Evolutionary conservation across 2,888 invertebrate species (phyloP).

Genomic region (Cheilosia vulpina): DNA sequence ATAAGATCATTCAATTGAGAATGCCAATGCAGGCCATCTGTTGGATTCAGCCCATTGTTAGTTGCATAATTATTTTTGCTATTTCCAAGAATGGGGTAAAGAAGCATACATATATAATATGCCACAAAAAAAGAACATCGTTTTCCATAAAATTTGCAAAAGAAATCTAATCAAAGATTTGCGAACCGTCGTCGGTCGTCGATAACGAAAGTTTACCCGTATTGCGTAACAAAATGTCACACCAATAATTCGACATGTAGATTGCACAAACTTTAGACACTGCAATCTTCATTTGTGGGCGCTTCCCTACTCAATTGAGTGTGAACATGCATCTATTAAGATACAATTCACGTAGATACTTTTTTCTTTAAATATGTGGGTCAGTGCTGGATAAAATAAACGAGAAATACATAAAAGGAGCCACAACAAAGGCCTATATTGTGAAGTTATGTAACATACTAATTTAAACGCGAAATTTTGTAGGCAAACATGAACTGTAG

Average conservation of each 20-base stretch:
- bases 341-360: constrained; percentile 10
- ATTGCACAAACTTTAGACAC: neutral
- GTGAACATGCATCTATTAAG: constrained; percentile 10
- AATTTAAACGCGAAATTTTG: too few species aligned
- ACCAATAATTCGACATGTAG: neutral
- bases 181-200: neutral
- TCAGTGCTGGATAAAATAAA: neutral
- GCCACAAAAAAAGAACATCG: neutral
- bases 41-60: constrained; percentile 29
- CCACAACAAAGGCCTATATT: neutral
- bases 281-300: neutral
- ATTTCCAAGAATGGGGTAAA: constrained; percentile 2
- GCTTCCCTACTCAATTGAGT: constrained; percentile 5
- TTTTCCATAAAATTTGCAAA: neutral
- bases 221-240: constrained; percentile 6
- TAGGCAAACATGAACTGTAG: too few species aligned
- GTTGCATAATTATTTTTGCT: constrained; percentile 1
- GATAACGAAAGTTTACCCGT: constrained; percentile 11
- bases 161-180: constrained; percentile 16
- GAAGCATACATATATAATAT: neutral
- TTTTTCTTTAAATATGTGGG: constrained; percentile 8
- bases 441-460: too few species aligned
- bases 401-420: constrained; percentile 9
- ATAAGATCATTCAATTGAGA: constrained; percentile 29
- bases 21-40: constrained; percentile 50